A percentile compares a stretch with the other conserved stretches of the same genome.
phyloP scores from a whole-genome alignment of 2,888 invertebrate species.

The Mimumesa dahlbomi region DNA sequence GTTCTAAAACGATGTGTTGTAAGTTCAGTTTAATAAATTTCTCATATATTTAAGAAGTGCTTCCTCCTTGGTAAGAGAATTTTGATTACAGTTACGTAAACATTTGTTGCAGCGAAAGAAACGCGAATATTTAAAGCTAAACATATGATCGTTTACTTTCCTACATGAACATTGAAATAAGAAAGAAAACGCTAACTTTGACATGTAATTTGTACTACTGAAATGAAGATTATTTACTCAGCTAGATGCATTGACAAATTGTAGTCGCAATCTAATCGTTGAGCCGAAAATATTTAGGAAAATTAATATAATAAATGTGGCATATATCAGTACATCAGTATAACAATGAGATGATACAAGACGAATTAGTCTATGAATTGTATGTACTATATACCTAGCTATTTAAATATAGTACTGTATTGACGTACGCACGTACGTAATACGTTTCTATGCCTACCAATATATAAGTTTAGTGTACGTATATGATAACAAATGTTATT shows the following conservation, averaged over 20 bases:
- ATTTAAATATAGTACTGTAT: constrained; percentile 28
- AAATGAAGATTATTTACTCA: constrained; percentile 28
- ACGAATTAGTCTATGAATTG: constrained; percentile 24
- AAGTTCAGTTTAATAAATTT: constrained; percentile 49
- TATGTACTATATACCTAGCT: constrained; percentile 40
- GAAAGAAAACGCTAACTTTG: constrained; percentile 23
- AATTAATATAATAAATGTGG: constrained; percentile 7
- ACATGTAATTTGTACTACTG: constrained; percentile 29
- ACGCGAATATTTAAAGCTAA: constrained; percentile 9
- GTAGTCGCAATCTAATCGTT: constrained; percentile 26
- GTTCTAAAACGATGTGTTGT: constrained; percentile 38
- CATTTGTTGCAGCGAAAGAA: constrained; percentile 11
- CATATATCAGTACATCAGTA: constrained; percentile 56
- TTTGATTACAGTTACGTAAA: constrained; percentile 11
- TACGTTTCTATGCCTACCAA: constrained; percentile 36
- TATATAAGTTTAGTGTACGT: constrained; percentile 36
- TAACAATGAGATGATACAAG: constrained; percentile 34
- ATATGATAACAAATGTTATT: constrained; percentile 5
- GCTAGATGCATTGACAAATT: constrained; percentile 32
- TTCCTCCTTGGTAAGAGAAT: constrained; percentile 41
- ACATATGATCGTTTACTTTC: constrained; percentile 1
- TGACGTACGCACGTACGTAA: too few species aligned
- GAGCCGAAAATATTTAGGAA: constrained; percentile 20
- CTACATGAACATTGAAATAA: neutral
- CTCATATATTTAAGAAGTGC: constrained; percentile 41